These are phyloP conservation scores for Chondrilla cf. caribensis DNA, from an alignment of 37 sponge, comb jelly and placozoan genomes.

Conservation along the genomic window DNA sequence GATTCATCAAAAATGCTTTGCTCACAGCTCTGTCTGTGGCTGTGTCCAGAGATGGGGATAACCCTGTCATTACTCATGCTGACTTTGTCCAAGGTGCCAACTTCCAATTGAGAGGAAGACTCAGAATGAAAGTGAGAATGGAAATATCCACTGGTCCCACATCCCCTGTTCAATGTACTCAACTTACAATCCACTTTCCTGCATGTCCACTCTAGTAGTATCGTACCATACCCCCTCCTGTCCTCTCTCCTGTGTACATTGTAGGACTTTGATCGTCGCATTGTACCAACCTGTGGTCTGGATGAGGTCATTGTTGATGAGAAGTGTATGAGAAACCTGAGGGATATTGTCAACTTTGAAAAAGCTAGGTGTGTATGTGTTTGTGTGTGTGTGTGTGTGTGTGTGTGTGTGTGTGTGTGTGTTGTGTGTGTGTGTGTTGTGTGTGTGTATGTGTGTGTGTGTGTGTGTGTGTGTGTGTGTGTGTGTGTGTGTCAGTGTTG, in stretches of 20 bases:
- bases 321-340: constrained; percentile 32
- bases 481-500: too few relatives aligned
- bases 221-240: too few relatives aligned
- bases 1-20: constrained; percentile 85
- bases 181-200: too few relatives aligned
- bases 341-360: constrained; percentile 78
- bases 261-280: constrained; percentile 77
- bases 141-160: too few relatives aligned
- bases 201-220: too few relatives aligned
- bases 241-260: too few relatives aligned
- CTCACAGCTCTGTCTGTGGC: constrained; percentile 81
- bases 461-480: too few relatives aligned
- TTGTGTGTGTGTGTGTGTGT: too few relatives aligned
- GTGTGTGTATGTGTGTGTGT: too few relatives aligned
- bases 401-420: too few relatives aligned
- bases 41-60: constrained; percentile 80
- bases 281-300: constrained; percentile 64
- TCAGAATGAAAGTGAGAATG: constrained; percentile 72
- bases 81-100: constrained; percentile 80
- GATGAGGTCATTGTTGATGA: constrained; percentile 65
- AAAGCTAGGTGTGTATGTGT: constrained; percentile 68
- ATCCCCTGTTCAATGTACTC: too few relatives aligned
- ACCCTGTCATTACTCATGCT: constrained; percentile 59
- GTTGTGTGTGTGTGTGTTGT: too few relatives aligned
- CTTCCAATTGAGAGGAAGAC: constrained; percentile 80